Conservation (phyloP, 2,113 vertebrate genomes). For the Murina feae region DNA sequence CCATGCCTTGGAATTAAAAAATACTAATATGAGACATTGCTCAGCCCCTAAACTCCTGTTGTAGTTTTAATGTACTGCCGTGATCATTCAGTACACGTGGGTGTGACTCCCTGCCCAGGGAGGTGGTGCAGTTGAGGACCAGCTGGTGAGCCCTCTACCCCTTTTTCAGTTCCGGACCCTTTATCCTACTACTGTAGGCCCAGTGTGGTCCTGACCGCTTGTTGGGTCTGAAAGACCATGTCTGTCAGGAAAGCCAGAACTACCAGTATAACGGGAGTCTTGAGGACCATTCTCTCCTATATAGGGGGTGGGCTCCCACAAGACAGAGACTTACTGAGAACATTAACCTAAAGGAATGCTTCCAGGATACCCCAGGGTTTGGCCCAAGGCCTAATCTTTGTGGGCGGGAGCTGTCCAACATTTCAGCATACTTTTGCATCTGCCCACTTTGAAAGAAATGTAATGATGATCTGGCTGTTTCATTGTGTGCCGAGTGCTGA, state of each 20-base stretch:
- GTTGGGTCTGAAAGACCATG: neutral
- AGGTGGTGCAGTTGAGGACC: neutral
- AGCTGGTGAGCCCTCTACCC: neutral
- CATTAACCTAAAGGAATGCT: neutral
- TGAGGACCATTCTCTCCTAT: neutral
- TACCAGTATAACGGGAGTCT: neutral
- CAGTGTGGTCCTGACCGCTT: neutral
- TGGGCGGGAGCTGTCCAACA: conserved; percentile 66
- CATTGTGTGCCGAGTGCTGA: neutral
- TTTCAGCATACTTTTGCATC: conserved; percentile 62
- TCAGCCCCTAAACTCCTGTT: neutral
- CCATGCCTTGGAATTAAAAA: conserved; percentile 14
- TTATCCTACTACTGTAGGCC: neutral
- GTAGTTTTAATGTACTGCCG: neutral
- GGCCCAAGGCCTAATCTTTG: neutral
- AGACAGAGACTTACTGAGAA: neutral
- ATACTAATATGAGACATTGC: neutral
- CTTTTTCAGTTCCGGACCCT: neutral
- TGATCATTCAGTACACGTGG: neutral
- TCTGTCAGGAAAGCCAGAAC: neutral
- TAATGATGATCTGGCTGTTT: neutral
- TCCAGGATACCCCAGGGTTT: neutral
- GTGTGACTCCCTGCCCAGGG: neutral
- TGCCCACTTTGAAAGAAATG: neutral
- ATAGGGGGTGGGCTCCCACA: neutral